Base-by-base conservation (phyloP, 1,140 invertebrate species). In the Cotesia vestalis region DNA sequence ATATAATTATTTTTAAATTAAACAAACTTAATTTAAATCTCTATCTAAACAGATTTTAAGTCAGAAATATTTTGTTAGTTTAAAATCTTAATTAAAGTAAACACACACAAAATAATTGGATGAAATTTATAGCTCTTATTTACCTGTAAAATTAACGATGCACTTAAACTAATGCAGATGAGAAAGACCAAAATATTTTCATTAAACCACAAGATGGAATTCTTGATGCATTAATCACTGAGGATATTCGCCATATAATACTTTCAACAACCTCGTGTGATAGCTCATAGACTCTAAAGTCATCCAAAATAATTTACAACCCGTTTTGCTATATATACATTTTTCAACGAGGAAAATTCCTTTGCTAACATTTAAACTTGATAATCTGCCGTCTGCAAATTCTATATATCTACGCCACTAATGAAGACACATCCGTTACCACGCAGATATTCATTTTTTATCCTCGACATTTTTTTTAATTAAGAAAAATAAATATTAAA, bases 201-300 rank as follows among this genome's bases (percentile, higher is more conserved):
- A 69, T 61, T 61, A 46, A 69, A 69, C 60, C 67, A 69, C 57
- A 60, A 57, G 67, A 46, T 46, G 55, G 14, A 69, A 20, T 59
- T 59, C 57, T 59, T 34, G 35, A 40, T 60, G 55, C 67, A 69
- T 69, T 59, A 27, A 59, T 59, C 57, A 59, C 20, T 27, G 4
- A 20, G 57, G 57, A 59, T 59, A 35, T 59, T 20, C 5, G 14
- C 57, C 55, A 59, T 59, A 59, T 27, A 27, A 27, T 17, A 17
- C 20, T 59, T 59, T 59, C 20, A 11, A 20, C 17, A 17, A 59
- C 57, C 57, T 34, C 14, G 17, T 59, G 14, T 20, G 5, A 20
- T 59, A 27, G 57, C 27, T 59, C 17, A 59, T 20, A 27, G 20
- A 20, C 40, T 20, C 53, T 20, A 59, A 59, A 17, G 57, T 59